Conservation (phyloP, 2,888 invertebrate species). For the Drosophila borealis region DNA sequence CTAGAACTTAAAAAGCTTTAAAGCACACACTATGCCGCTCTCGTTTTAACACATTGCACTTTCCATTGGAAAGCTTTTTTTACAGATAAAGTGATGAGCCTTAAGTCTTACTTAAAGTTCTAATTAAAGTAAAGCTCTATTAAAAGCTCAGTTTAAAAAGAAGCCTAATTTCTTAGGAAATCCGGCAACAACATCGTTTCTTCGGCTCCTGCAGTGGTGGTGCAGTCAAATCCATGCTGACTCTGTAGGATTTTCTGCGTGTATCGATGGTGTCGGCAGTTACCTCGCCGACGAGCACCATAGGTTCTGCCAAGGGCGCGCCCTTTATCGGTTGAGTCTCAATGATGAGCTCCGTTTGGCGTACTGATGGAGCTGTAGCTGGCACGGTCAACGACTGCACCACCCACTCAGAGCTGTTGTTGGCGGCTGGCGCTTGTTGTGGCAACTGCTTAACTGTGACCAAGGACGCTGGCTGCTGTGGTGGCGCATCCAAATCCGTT, state of each 20-base stretch:
- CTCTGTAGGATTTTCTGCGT: slow-evolving; percentile 41
- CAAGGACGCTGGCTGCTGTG: slow-evolving; percentile 2
- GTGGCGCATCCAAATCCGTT: slow-evolving; percentile 20
- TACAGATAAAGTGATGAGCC: no score
- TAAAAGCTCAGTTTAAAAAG: no score
- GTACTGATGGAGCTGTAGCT: no score
- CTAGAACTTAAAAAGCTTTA: no score
- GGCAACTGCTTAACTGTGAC: background rate
- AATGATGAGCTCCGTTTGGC: slow-evolving; percentile 27
- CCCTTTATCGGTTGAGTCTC: slow-evolving; percentile 9
- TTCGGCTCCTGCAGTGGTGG: slow-evolving; percentile 12
- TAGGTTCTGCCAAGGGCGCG: slow-evolving; percentile 8
- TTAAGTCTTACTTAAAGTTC: no score
- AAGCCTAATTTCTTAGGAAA: slow-evolving; percentile 11
- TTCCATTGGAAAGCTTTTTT: no score
- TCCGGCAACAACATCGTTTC: slow-evolving; percentile 44
- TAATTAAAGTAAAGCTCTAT: no score
- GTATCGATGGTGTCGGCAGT: slow-evolving; percentile 34
- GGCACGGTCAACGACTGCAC: slow-evolving; percentile 2
- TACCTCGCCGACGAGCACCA: slow-evolving; percentile 38
- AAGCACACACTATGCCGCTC: no score
- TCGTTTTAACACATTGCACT: no score
- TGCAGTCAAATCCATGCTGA: slow-evolving; percentile 38
- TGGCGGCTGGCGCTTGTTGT: slow-evolving; percentile 5
- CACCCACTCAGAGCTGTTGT: slow-evolving; percentile 14